Evolutionary conservation across 1,140 invertebrate genomes (phyloP), one percentile per base, ranked within the genome.

Genomic region (Drosophila sulfurigaster): DNA sequence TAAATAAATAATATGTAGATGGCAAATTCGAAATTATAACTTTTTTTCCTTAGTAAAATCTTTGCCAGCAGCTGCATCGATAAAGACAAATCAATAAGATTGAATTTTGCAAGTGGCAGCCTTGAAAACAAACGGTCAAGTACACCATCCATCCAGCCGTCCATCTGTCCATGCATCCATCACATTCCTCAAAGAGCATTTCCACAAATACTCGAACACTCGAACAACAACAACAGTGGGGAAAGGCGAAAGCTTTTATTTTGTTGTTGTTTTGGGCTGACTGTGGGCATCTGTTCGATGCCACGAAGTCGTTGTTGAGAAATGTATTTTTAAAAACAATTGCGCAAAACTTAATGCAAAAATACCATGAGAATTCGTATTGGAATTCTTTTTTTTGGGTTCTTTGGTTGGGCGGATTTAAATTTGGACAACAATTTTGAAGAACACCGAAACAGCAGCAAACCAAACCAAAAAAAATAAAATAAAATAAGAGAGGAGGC

Each of bases 391-490:
- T 62, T 25, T 25, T 25, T 20, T 20, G 1, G 20, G 20, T 25
- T 25, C 20, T 25, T 25, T 25, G 3, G 30, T n/a, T 28, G 48
- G 63, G 11, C 28, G 32, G 32, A 59, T 28, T 41, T 28, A 8
- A 57, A 43, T 52, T 56, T 51, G 30, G 16, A 28, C 45, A 77
- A 45, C 32, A 65, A 79, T 80, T 80, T 73, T 67, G 5, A 38
- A 51, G 46, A 63, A 8, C 28, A 7, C 2, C 54, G 35, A 32
- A 5, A 57, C n/a, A 46, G 25, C 25, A 11, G 20, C 20, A 25
- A 25, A 25, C 20, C 20, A 4, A 25, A 25, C 16, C 20, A 25
- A 25, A 25, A 25, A 20, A 20, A 20, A 20, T 2, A 3, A 20
- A 25, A 20, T 20, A 25, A 16, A 16, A 25, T 25, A 25, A 52